Evolutionary conservation across 1,140 invertebrate genomes (phyloP), one percentile per base, ranked within the genome.

Genomic region (Gryon sp.): DNA sequence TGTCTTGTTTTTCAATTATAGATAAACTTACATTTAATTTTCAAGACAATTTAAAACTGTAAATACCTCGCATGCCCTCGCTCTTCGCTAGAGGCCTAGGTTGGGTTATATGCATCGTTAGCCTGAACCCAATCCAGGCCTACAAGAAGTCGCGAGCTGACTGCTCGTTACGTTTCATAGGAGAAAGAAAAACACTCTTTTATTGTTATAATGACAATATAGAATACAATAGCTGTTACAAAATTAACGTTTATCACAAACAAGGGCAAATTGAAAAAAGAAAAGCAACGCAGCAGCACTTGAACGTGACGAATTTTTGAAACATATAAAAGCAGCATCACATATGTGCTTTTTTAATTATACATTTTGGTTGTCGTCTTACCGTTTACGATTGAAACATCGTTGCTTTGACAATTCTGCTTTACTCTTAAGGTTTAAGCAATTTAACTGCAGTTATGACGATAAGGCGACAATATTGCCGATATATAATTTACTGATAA

Each of bases 31-130:
- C 48, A 73, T 60, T 12, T 72, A 53, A 46, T 79, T 65, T 69
- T 62, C 16, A 38, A 32, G 30, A 48, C 11, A 34, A 57, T 76
- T 53, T 12, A 66, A 28, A 34, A 80, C 45, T 86, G 83, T 85
- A 86, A 82, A 85, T 86, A 86, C 70, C 81, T 83, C 72, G 74
- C 74, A 76, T 70, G 59, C 53, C 38, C 65, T 74, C 76, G 53
- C 73, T 66, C 74, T 63, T 75, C 60, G 45, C 22, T 24, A 4
- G 45, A 36, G 80, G 68, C 77, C 72, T 57, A 55, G 50, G 24
- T 70, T 65, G 80, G 78, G 73, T 34, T 48, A 15, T 43, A 69
- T 36, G 55, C 55, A 52, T 60, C 53, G 50, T 59, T 55, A 11
- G 60, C 60, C 59, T 70, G 59, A 60, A 48, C 82, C 80, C 78